These are phyloP conservation scores for Chelidonichthys spinosus DNA, from an alignment of 2,797 vertebrate species.

Conservation along the genomic window DNA sequence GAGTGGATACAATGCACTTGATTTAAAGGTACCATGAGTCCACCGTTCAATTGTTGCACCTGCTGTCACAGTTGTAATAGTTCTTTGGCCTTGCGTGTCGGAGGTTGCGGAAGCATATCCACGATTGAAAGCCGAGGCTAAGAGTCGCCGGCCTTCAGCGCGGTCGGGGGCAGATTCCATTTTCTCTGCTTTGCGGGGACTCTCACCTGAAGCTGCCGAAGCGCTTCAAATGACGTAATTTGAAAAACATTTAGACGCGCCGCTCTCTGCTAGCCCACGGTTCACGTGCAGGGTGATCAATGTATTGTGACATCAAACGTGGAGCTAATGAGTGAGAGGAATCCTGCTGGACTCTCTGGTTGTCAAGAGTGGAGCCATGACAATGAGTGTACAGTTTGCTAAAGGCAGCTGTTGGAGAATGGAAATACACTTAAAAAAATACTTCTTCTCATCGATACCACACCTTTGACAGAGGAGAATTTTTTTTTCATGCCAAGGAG, in stretches of 20 bases:
- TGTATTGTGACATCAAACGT: slow-evolving; percentile 52
- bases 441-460: not conserved
- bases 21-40: slow-evolving; percentile 1
- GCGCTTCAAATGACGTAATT: slow-evolving; percentile 62
- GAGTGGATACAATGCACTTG: not conserved
- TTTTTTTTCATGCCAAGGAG: not conserved
- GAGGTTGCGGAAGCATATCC: slow-evolving; percentile 54
- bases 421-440: slow-evolving; percentile 7
- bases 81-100: slow-evolving; percentile 24
- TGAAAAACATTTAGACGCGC: slow-evolving; percentile 61
- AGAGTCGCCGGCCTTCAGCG: slow-evolving; percentile 47
- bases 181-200: slow-evolving; percentile 68
- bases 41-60: slow-evolving; percentile 32
- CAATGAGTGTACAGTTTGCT: slow-evolving; percentile 22
- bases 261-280: slow-evolving; percentile 48
- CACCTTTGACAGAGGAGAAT: slow-evolving; percentile 1
- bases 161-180: slow-evolving; percentile 72
- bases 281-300: slow-evolving; percentile 49
- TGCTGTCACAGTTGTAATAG: slow-evolving; percentile 34
- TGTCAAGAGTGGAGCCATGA: slow-evolving; percentile 17
- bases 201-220: slow-evolving; percentile 70
- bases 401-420: slow-evolving; percentile 23
- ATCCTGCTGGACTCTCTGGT: slow-evolving; percentile 30
- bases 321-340: slow-evolving; percentile 47
- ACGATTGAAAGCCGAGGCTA: slow-evolving; percentile 48